Evolutionary conservation across 2,797 vertebrate genomes (phyloP), one percentile per base, ranked within the genome.

Genomic region (Etheostoma nigrum): DNA sequence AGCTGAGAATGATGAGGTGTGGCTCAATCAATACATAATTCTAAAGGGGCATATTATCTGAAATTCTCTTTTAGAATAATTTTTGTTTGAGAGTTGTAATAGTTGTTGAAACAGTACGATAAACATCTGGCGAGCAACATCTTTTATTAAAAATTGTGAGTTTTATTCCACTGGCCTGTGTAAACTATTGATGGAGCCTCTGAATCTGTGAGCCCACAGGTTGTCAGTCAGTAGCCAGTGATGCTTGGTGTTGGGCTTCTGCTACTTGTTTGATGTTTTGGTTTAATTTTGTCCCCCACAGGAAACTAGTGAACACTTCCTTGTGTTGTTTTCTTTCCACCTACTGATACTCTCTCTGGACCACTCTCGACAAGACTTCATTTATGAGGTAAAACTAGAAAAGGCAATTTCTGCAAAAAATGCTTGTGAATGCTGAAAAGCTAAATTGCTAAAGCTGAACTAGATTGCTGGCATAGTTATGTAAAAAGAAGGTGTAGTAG

Each of bases 261-360:
- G 13, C 15, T 54, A 8, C 45, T 62, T 53, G 10, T 70, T 48
- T 21, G 6, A 4, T 61, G 14, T 40, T 19, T 48, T 4, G 42
- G 47, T 40, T 14, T 48, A 3, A 11, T 53, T 12, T 64, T 73
- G 30, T 74, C 68, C 59, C 58, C 63, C 44, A 51, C 92, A 97
- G 96, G 95, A 94, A 81, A 91, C 88, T 68, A 85, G 44, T 1
- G 94, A 96, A 63, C 76, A 92, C 81, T 96, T 95, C 85, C 60
- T 96, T 64, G 94, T 96, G 68, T 88, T 97, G 81, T 96, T 95
- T 83, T 95, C 95, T 19, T 95, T 93, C 72, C 96, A 97, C 82
- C 77, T 97, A 76, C 85, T 97, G 84, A 95, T 97, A 74, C 94
- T 97, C 9, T 94, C 95, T 5, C 80, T 96, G 90, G 96, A 97